A percentile compares a stretch with the other conserved stretches of the same genome.
Evolutionary conservation across 2,888 invertebrate genomes (phyloP).

Genomic region (Drosophila mimetica): DNA sequence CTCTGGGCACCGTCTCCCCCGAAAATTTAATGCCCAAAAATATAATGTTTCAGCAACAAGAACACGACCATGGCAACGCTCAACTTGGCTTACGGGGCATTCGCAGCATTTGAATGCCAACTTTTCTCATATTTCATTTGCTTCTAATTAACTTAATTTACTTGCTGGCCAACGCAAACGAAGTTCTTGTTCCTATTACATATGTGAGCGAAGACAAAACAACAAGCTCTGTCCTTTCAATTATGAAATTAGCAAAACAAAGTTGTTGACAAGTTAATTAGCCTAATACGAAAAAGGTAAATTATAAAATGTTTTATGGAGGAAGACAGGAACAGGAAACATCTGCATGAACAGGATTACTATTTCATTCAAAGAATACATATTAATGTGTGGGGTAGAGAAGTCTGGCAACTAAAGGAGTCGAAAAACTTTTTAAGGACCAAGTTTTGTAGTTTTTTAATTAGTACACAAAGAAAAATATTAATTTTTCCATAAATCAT

Average conservation of each 20-base stretch:
- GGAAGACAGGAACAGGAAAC: background rate
- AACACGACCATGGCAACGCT: conserved; percentile 33
- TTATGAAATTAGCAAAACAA: conserved; percentile 36
- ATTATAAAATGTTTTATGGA: conserved; percentile 29
- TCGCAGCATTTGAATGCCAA: conserved; percentile 65
- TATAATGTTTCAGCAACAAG: conserved; percentile 47
- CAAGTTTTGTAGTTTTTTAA: background rate
- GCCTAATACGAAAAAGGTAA: conserved; percentile 29
- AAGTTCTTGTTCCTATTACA: conserved; percentile 22
- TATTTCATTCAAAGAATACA: background rate
- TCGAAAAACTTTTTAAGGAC: background rate
- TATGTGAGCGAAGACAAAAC: conserved; percentile 29
- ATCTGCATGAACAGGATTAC: background rate
- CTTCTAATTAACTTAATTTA: conserved; percentile 71
- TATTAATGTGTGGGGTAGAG: no score
- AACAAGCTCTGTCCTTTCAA: conserved; percentile 35
- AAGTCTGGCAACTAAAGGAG: background rate
- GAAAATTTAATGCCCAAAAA: conserved; percentile 60
- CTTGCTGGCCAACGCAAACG: conserved; percentile 38
- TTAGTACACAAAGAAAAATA: no score
- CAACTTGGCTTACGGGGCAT: conserved; percentile 53
- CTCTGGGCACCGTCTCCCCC: conserved; percentile 33
- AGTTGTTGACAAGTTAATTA: conserved; percentile 34
- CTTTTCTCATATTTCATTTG: conserved; percentile 72
- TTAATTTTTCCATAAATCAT: no score